Conservation (phyloP, 2,888 invertebrate species). For the Parnassius smintheus region DNA sequence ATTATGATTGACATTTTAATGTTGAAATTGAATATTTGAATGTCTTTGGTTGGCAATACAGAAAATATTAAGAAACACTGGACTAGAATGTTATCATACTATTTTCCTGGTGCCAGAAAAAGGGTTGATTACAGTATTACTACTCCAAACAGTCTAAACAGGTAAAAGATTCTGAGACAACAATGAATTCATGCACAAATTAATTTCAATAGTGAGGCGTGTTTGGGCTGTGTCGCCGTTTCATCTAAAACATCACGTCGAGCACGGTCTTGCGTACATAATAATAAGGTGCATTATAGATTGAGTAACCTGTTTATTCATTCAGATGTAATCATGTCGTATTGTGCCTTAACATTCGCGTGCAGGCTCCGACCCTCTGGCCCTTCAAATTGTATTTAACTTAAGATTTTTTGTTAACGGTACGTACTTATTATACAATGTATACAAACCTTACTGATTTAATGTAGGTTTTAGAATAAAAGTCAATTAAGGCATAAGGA, state of each 20-base stretch:
- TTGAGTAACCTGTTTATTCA: slow-evolving; percentile 46
- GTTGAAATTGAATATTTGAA: too few species aligned
- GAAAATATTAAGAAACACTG: too few species aligned
- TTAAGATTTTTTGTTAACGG: slow-evolving; percentile 32
- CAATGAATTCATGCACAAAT: slow-evolving; percentile 26
- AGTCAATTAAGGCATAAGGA: slow-evolving; percentile 9
- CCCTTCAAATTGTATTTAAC: slow-evolving; percentile 20
- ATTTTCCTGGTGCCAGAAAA: too few species aligned
- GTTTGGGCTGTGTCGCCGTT: slow-evolving; percentile 14
- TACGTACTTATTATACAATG: slow-evolving; percentile 20
- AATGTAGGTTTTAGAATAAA: not conserved
- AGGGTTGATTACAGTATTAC: not conserved
- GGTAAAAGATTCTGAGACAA: not conserved
- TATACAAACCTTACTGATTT: slow-evolving; percentile 1
- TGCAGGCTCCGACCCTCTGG: slow-evolving; percentile 36
- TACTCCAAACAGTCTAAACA: not conserved
- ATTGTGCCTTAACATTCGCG: slow-evolving; percentile 45
- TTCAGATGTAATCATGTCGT: slow-evolving; percentile 50
- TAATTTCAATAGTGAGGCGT: slow-evolving; percentile 17
- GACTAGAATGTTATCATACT: too few species aligned
- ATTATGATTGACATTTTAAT: too few species aligned
- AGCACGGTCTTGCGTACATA: slow-evolving; percentile 37
- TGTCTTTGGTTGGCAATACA: too few species aligned
- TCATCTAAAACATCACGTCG: slow-evolving; percentile 11
- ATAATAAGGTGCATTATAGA: slow-evolving; percentile 52